Evolutionary conservation across 1,140 invertebrate species (phyloP).

Genomic region (Anoplophora glabripennis): DNA sequence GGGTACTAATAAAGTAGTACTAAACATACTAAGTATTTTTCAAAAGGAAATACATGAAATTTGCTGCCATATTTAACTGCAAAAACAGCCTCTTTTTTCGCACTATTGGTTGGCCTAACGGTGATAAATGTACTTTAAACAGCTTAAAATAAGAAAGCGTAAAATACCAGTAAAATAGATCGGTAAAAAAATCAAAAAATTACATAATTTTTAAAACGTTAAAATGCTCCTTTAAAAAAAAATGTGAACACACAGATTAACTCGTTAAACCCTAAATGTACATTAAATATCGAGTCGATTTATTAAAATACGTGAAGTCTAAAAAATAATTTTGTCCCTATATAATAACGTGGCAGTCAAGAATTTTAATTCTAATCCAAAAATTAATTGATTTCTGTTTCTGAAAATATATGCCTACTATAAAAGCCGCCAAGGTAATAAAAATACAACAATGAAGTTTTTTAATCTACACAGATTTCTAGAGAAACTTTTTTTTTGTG

Average conservation of each 20-base stretch:
- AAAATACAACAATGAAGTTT: slow-evolving; percentile 27
- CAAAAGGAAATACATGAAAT: no score
- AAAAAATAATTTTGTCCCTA: slow-evolving; percentile 22
- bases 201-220: neutral
- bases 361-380: slow-evolving; percentile 10
- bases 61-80: no score
- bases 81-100: no score
- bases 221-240: slow-evolving; percentile 9
- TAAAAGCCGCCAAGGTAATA: slow-evolving; percentile 29
- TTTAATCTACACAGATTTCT: neutral
- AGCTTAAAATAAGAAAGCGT: neutral
- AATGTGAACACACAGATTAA: neutral
- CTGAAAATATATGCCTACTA: slow-evolving; percentile 27
- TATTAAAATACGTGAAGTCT: slow-evolving; percentile 19
- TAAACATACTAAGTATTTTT: no score
- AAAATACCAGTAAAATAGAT: neutral
- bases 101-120: no score
- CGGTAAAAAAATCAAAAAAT: neutral
- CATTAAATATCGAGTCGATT: slow-evolving; percentile 3
- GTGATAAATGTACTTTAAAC: neutral
- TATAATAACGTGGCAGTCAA: slow-evolving; percentile 25
- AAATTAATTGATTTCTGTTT: slow-evolving; percentile 16
- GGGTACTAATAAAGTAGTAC: no score
- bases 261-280: neutral
- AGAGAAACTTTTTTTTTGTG: slow-evolving; percentile 11